These are phyloP conservation scores for Chalcis sispes DNA, from an alignment of 2,888 invertebrate genomes.

Conservation along the genomic window DNA sequence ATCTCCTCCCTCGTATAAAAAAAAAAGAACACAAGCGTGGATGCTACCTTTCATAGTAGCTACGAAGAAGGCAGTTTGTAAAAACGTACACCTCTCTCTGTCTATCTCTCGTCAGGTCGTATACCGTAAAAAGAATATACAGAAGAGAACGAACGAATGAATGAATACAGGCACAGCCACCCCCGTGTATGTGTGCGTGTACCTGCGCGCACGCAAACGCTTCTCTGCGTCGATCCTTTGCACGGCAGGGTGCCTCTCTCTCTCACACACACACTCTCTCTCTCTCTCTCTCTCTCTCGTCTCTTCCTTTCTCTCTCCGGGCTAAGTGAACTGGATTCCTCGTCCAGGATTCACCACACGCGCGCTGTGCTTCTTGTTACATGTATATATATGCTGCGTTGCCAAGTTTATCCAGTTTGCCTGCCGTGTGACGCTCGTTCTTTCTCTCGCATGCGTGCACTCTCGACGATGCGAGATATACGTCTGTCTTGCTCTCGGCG, in stretches of 20 bases:
- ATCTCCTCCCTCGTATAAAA: too few relatives aligned
- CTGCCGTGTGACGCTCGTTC: neutral
- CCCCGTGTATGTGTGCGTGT: too few relatives aligned
- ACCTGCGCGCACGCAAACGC: too few relatives aligned
- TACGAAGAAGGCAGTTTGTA: conserved; percentile 42
- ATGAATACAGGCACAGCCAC: conserved; percentile 59
- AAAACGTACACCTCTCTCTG: conserved; percentile 27
- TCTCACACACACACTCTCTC: conserved; percentile 23
- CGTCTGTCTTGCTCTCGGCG: conserved; percentile 4
- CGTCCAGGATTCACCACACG: conserved; percentile 36
- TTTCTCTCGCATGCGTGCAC: too few relatives aligned
- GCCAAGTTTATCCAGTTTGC: conserved; percentile 55
- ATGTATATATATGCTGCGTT: conserved; percentile 45
- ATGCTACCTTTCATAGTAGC: too few relatives aligned
- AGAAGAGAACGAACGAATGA: conserved; percentile 31
- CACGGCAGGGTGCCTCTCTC: conserved; percentile 68
- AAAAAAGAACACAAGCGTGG: too few relatives aligned
- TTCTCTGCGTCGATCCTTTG: conserved; percentile 70
- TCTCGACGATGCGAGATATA: conserved; percentile 51
- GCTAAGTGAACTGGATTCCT: conserved; percentile 42
- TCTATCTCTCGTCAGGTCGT: conserved; percentile 3
- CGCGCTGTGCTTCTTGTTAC: neutral
- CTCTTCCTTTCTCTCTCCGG: neutral
- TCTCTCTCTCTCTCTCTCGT: conserved; percentile 16
- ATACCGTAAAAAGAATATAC: too few relatives aligned